Evolutionary conservation across 2,113 vertebrate genomes (phyloP).

Genomic region (Xyrauchen texanus): DNA sequence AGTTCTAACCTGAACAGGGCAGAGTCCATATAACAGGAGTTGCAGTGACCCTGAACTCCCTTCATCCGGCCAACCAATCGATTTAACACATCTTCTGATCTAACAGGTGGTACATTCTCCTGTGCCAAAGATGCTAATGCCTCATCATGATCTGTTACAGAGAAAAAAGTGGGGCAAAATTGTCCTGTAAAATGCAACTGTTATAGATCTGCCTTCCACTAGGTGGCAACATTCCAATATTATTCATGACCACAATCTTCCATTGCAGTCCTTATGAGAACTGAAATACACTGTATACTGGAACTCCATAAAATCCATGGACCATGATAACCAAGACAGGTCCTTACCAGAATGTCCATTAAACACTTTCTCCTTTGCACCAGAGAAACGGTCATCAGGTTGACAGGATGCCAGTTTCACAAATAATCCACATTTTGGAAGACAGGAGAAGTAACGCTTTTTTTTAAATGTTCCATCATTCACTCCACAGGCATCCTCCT

Average conservation of each 20-base stretch:
- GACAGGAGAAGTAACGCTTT: conserved; percentile 71
- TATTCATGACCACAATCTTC: neutral
- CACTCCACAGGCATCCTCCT: conserved; percentile 78
- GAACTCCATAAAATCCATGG: neutral
- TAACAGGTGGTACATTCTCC: conserved; percentile 74
- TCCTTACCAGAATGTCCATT: conserved; percentile 53
- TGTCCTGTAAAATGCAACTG: no score
- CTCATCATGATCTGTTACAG: conserved; percentile 55
- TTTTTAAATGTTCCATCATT: conserved; percentile 73
- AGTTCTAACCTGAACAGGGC: conserved; percentile 82
- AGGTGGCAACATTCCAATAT: neutral
- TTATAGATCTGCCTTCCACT: neutral
- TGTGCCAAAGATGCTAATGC: neutral
- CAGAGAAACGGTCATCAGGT: conserved; percentile 75
- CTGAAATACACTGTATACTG: neutral
- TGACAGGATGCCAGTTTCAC: conserved; percentile 77
- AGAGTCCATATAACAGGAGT: conserved; percentile 91
- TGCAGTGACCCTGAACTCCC: conserved; percentile 88
- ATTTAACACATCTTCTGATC: conserved; percentile 64
- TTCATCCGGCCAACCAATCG: conserved; percentile 79
- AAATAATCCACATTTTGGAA: conserved; percentile 74
- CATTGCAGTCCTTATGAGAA: neutral
- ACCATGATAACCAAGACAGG: neutral
- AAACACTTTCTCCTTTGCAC: neutral
- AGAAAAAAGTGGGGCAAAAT: conserved; percentile 7